Percentiles rank a stretch among this genome's conserved stretches.
These are phyloP conservation scores for Sorex maritimensis DNA, from an alignment of 2,797 vertebrate genomes.

Conservation along the genomic window DNA sequence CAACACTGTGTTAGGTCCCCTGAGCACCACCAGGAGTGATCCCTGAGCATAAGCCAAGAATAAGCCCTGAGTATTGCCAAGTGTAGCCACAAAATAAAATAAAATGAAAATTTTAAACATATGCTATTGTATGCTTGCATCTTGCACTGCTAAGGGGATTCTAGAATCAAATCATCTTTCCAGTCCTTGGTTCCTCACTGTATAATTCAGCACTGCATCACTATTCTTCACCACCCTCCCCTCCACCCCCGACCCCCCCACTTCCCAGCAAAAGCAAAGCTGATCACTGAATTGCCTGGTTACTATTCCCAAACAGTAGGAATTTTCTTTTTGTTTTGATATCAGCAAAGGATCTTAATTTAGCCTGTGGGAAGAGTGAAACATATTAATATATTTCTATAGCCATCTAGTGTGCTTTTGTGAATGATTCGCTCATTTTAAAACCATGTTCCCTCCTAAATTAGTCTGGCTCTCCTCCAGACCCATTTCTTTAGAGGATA, in stretches of 20 bases:
- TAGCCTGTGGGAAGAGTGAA: constrained; percentile 35
- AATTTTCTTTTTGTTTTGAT: constrained; percentile 64
- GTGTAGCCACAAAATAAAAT: too few relatives aligned
- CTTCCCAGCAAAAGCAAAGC: constrained; percentile 26
- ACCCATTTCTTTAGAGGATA: constrained; percentile 73
- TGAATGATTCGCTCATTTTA: constrained; percentile 70
- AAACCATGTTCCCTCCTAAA: constrained; percentile 71
- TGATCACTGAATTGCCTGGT: neutral
- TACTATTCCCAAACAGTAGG: constrained; percentile 42
- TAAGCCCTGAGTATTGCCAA: too few relatives aligned
- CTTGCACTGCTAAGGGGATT: neutral
- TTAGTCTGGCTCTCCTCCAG: constrained; percentile 80
- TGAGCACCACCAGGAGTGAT: too few relatives aligned
- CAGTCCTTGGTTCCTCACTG: neutral
- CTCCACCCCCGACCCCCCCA: neutral
- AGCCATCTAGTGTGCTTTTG: constrained; percentile 45
- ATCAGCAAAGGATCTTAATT: constrained; percentile 56
- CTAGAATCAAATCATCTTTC: constrained; percentile 33
- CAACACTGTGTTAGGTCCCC: too few relatives aligned
- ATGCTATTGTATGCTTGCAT: neutral
- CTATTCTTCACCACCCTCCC: neutral
- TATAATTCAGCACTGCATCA: neutral
- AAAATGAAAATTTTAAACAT: neutral
- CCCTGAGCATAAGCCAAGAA: too few relatives aligned
- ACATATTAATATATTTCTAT: constrained; percentile 57